Percentiles rank a stretch among this genome's conserved stretches.
Evolutionary conservation across 1,140 invertebrate species (phyloP).

Genomic region (Euwallacea similis): DNA sequence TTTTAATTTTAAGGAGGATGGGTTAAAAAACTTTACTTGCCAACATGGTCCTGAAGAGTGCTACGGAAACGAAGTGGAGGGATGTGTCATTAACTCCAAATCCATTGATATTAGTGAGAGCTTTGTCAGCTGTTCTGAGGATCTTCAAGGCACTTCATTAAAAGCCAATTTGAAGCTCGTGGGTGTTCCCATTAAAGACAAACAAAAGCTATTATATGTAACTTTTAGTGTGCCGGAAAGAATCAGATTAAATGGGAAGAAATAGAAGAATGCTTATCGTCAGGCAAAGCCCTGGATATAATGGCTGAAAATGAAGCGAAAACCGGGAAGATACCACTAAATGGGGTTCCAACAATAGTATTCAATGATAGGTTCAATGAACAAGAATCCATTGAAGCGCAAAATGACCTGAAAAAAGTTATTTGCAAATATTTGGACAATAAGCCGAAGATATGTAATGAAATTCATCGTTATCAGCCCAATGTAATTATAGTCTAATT

Average conservation of each 20-base stretch:
- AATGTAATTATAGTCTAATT: too few species aligned
- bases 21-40: slow-evolving; percentile 61
- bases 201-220: slow-evolving; percentile 5
- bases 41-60: slow-evolving; percentile 70
- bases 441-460: not conserved
- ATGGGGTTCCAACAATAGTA: slow-evolving; percentile 25
- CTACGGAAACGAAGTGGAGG: slow-evolving; percentile 65
- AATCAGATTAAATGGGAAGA: slow-evolving; percentile 47
- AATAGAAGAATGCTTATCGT: slow-evolving; percentile 51
- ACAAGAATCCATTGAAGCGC: slow-evolving; percentile 7
- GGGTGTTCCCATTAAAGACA: not conserved
- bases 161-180: not conserved
- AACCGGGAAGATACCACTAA: slow-evolving; percentile 50
- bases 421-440: slow-evolving; percentile 27
- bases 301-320: slow-evolving; percentile 60
- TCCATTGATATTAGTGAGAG: slow-evolving; percentile 51
- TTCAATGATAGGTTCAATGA: slow-evolving; percentile 20
- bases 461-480: too few species aligned
- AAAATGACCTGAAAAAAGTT: slow-evolving; percentile 17
- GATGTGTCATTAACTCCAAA: slow-evolving; percentile 60
- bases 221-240: slow-evolving; percentile 56
- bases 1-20: slow-evolving; percentile 33
- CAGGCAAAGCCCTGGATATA: slow-evolving; percentile 55
- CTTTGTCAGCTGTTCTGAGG: slow-evolving; percentile 60
- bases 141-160: not conserved